Evolutionary conservation across 2,797 vertebrate genomes (phyloP), one percentile per base, ranked within the genome.

Genomic region (Malacoctenus gilli): DNA sequence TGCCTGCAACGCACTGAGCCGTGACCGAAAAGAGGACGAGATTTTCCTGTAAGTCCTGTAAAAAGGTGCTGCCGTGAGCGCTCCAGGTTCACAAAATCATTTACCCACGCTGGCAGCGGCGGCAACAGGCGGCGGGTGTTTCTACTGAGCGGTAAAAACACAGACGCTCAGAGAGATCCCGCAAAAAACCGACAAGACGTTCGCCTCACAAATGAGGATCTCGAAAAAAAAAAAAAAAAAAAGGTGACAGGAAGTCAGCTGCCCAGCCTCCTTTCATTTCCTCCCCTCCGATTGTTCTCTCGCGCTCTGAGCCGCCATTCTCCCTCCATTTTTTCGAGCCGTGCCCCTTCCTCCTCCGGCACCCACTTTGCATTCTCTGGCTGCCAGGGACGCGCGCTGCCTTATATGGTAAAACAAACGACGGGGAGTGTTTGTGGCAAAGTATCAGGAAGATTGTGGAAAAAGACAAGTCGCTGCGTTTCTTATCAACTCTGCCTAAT

Each of bases 351-450:
- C 91, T 92, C 91, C 91, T 84, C 87, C 87, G 88, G 91, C 90
- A 77, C 58, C 67, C 69, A 66, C 71, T 79, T 77, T 84, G 84
- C 76, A 89, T 92, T 94, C 89, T 80, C 74, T 4, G 20, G 77
- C 79, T 82, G 80, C 77, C 81, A 72, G 58, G 70, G 80, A 87
- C 47, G 37, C 72, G 71, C 35, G 12, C 43, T 18, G 57, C 93
- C 93, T 92, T 94, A 93, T 93, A 93, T 91, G 92, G 93, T 90
- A 90, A 95, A 93, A 92, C 82, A 80, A 83, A 90, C 85, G 85
- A 87, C 79, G 79, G 89, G 68, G 77, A 89, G 87, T 89, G 87
- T 89, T 88, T 91, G 91, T 81, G 89, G 89, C 79, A 71, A 75
- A 90, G 78, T 77, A 89, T 87, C 90, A 89, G 91, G 82, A 91